Conservation (phyloP, 1,140 invertebrate genomes). For the Asbolus verrucosus region DNA sequence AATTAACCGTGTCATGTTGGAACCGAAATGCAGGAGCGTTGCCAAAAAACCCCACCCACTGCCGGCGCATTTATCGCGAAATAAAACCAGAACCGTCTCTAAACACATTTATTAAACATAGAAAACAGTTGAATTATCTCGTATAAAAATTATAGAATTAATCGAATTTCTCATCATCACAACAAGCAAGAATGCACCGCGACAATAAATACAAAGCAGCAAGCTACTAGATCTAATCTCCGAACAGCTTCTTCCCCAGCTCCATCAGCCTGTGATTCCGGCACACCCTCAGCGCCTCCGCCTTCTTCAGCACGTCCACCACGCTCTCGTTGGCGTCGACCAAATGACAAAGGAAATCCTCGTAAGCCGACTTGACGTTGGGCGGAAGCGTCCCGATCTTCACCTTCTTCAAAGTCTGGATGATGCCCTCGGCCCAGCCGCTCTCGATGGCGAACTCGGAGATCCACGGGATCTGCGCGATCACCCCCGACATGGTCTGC, state of each 20-base stretch:
- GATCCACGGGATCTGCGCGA: constrained; percentile 87
- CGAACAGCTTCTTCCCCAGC: constrained; percentile 85
- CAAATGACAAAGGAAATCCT: constrained; percentile 88
- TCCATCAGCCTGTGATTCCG: constrained; percentile 90
- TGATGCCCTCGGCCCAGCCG: constrained; percentile 90
- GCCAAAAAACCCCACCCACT: not conserved
- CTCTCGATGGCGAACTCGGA: constrained; percentile 91
- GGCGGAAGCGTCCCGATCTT: constrained; percentile 83
- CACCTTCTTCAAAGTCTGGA: constrained; percentile 83
- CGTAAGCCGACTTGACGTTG: constrained; percentile 89
- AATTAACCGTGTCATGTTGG: too few species aligned
- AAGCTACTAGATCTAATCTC: constrained; percentile 82
- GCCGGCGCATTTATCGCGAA: too few species aligned
- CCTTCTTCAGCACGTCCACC: constrained; percentile 82
- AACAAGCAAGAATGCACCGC: constrained; percentile 11
- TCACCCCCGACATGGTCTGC: constrained; percentile 87
- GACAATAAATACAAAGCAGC: too few species aligned
- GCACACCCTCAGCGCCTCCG: constrained; percentile 84
- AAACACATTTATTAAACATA: constrained; percentile 14
- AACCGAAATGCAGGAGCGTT: too few species aligned
- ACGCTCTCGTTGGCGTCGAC: constrained; percentile 84
- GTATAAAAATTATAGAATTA: constrained; percentile 35
- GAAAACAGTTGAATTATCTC: constrained; percentile 4
- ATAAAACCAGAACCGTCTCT: constrained; percentile 4
- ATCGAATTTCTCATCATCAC: too few species aligned